phyloP scores from a whole-genome alignment of 2,797 vertebrate species.

The Chloroceryle amazona region DNA sequence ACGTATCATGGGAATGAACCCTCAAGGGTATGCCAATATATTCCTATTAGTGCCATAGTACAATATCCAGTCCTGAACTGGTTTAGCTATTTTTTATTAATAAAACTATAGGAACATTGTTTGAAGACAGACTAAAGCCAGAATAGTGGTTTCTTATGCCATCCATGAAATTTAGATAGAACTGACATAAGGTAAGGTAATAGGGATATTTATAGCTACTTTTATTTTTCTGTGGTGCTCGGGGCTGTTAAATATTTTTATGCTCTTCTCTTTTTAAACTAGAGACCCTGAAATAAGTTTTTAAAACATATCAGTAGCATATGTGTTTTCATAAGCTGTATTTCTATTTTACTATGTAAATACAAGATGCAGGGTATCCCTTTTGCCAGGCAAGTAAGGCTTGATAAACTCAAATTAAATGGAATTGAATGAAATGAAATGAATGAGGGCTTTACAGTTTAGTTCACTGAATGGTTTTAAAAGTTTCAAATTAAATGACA shows the following conservation, averaged over 20 bases:
- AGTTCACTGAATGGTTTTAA: not conserved
- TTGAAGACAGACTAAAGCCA: not conserved
- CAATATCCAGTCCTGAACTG: not conserved
- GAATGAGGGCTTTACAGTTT: not conserved
- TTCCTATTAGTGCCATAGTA: not conserved
- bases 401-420: conserved; percentile 22
- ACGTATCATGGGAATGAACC: not conserved
- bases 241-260: not conserved
- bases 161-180: not conserved
- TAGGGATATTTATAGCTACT: not conserved
- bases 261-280: not conserved
- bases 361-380: not conserved
- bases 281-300: not conserved
- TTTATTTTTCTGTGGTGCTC: not conserved
- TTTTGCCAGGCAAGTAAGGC: not conserved
- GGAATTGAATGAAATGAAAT: conserved; percentile 26
- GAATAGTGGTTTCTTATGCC: not conserved
- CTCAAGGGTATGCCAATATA: not conserved
- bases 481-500: conserved; percentile 3
- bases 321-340: not conserved
- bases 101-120: not conserved
- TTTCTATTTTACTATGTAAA: conserved; percentile 3
- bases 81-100: not conserved
- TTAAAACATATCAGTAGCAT: not conserved
- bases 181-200: not conserved